Evolutionary conservation across 2,888 invertebrate species (phyloP).

Genomic region (Phania funesta): DNA sequence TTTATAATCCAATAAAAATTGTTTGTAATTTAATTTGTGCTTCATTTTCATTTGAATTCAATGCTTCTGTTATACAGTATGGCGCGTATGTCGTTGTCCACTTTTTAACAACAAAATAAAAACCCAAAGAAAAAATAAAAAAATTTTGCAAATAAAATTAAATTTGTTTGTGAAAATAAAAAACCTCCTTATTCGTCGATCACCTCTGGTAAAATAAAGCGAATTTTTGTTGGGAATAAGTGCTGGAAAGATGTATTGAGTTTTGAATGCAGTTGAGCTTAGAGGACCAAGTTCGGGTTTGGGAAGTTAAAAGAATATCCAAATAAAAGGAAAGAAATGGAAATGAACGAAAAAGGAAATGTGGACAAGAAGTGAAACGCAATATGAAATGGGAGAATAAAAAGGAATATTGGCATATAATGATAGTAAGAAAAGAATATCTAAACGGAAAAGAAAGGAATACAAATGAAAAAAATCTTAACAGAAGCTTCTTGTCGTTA

Average conservation of each 20-base stretch:
- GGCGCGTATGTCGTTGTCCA: conserved; percentile 43
- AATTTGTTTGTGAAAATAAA: conserved; percentile 46
- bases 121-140: conserved; percentile 27
- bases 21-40: conserved; percentile 81
- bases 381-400: too few relatives aligned
- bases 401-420: too few relatives aligned
- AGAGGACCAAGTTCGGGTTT: too few relatives aligned
- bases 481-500: too few relatives aligned
- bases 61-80: conserved; percentile 72
- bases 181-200: conserved; percentile 52
- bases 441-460: too few relatives aligned
- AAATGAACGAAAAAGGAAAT: too few relatives aligned
- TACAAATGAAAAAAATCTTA: too few relatives aligned
- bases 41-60: conserved; percentile 80
- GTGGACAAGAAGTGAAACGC: too few relatives aligned
- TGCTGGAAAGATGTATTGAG: too few relatives aligned
- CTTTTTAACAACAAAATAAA: conserved; percentile 62
- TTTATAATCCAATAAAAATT: conserved; percentile 80
- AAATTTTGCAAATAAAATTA: conserved; percentile 61
- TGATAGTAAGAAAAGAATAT: too few relatives aligned
- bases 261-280: not conserved
- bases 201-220: not conserved
- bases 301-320: too few relatives aligned
- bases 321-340: too few relatives aligned
- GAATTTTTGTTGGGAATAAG: not conserved